Evolutionary conservation across 2,888 invertebrate species (phyloP).

Genomic region (Tridacna gigas): DNA sequence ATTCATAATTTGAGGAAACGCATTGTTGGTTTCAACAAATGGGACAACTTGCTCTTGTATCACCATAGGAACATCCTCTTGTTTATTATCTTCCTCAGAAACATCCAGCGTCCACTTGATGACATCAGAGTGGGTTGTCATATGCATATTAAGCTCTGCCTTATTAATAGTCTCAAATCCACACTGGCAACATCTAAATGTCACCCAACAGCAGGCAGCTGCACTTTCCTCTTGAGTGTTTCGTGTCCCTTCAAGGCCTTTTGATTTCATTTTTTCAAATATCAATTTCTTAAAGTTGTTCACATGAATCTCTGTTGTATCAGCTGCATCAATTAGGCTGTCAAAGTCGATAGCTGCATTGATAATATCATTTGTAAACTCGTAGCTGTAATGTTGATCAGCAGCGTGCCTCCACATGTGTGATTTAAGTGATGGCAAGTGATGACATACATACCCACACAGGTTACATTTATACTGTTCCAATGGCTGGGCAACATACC

Average conservation of each 20-base stretch:
- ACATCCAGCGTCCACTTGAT: slow-evolving; percentile 80
- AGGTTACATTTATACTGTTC: slow-evolving; percentile 84
- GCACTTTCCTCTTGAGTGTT: slow-evolving; percentile 60
- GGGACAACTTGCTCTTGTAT: slow-evolving; percentile 22
- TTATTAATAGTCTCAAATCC: slow-evolving; percentile 83
- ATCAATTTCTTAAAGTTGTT: slow-evolving; percentile 60
- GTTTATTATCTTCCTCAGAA: slow-evolving; percentile 25
- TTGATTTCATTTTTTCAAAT: slow-evolving; percentile 67
- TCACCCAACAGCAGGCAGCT: slow-evolving; percentile 78
- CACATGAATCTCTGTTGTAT: slow-evolving; percentile 64
- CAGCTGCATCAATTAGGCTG: slow-evolving; percentile 70
- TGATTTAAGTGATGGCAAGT: slow-evolving; percentile 84
- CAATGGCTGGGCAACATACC: slow-evolving; percentile 83
- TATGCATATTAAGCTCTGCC: slow-evolving; percentile 81
- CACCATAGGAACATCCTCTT: slow-evolving; percentile 9
- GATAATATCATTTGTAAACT: slow-evolving; percentile 83
- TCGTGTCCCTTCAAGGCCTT: slow-evolving; percentile 59
- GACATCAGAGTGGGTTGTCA: slow-evolving; percentile 82
- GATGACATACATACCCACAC: slow-evolving; percentile 84
- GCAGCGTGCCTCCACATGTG: slow-evolving; percentile 85
- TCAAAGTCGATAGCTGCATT: slow-evolving; percentile 84
- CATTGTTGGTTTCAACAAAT: slow-evolving; percentile 9
- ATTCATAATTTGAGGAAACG: slow-evolving; percentile 19
- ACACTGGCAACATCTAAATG: slow-evolving; percentile 84
- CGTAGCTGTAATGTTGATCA: slow-evolving; percentile 83